Base-by-base conservation (phyloP, 2,888 invertebrate genomes). In the Tromatobia lineatoria region DNA sequence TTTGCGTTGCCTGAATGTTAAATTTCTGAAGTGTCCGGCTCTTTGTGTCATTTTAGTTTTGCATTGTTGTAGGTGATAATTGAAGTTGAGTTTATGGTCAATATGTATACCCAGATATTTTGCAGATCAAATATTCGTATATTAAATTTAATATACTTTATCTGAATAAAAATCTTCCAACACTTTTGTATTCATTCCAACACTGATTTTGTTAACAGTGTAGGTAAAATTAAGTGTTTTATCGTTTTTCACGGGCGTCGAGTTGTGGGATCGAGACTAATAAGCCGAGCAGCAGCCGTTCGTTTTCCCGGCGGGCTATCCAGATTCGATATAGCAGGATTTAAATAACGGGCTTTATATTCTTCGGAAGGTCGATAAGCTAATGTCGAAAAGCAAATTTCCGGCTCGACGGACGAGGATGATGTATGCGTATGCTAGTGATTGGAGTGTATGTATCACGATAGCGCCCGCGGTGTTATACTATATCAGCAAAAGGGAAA, bases 331-430 rank as follows among this genome's bases (percentile, higher is more conserved):
- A 29, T 29, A 23, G 11, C 61, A 18, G 80, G 83, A 85, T 86
- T 84, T 75, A 80, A 87, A 84, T 84, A 80, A 88, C 83, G 25
- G 52, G 78, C 77, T 74, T 80, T 76, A 70, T 71, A 80, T 75
- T 69, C 47, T 71, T 76, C 18, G 47, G 4, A 42, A 11, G 52
- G 20, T 71, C 61, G 42, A 38, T 54, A 70, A 45, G 73, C 79
- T 70, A 75, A 79, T 73, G 69, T 67, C 81, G 81, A 86, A 86
- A 85, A 70, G 81, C 85, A 86, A 88, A 88, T 85, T 87, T 87
- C 84, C 86, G 86, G 64, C 34, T 25, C 66, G 64, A 38, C 76
- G 79, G 73, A 61, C 75, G 42, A 29, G 67, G 25, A 52, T 50
- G 69, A 50, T 50, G 29, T 50, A 34, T 20, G 18, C 18, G 18